Evolutionary conservation across 2,113 vertebrate species (phyloP).

Genomic region (Ceyx melanurus): DNA sequence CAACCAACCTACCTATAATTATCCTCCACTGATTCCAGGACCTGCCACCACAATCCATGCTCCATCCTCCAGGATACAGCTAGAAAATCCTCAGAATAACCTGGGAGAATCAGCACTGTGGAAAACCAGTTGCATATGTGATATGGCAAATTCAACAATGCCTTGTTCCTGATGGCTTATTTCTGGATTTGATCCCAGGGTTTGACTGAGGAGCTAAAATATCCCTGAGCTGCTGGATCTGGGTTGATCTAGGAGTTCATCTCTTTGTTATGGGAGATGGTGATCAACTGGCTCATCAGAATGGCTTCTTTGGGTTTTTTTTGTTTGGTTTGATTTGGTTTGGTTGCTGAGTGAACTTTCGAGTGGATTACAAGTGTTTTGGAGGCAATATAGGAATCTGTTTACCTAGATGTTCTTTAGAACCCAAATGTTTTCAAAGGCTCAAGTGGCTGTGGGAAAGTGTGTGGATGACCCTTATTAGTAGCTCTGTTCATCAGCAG

Average conservation of each 20-base stretch:
- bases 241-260: not conserved
- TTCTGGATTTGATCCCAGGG: not conserved
- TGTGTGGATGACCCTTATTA: not conserved
- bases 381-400: not conserved
- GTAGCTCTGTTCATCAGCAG: not conserved
- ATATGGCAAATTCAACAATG: not conserved
- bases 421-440: constrained; percentile 13
- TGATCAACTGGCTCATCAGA: not conserved
- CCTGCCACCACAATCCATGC: not conserved
- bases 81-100: not conserved
- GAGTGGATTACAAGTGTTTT: not conserved
- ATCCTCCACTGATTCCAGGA: not conserved
- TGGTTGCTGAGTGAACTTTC: not conserved
- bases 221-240: not conserved
- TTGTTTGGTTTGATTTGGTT: not conserved
- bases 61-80: not conserved
- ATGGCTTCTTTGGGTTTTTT: not conserved
- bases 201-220: not conserved
- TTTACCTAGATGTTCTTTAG: constrained; percentile 19
- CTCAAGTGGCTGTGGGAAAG: not conserved
- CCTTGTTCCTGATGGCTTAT: not conserved
- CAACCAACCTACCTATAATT: not conserved
- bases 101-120: not conserved
- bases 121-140: not conserved
- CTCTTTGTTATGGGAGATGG: not conserved